Conservation (phyloP, 2,113 vertebrate species). For the Aspidoscelis tigris region DNA sequence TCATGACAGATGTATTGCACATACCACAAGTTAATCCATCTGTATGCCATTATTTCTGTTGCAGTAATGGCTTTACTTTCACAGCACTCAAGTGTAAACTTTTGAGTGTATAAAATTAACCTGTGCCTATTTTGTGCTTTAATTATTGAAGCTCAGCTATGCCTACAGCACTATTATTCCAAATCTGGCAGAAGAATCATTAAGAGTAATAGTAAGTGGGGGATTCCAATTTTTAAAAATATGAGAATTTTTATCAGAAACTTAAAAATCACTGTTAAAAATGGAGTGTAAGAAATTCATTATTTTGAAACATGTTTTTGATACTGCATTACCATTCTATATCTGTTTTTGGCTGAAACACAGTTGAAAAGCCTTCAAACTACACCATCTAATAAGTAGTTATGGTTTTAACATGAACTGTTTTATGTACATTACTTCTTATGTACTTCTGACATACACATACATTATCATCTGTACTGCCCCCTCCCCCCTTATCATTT, state of each 20-base stretch:
- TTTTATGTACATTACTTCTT: background rate
- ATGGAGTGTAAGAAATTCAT: background rate
- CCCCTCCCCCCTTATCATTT: background rate
- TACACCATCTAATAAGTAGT: background rate
- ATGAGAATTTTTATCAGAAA: background rate
- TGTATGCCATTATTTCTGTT: conserved; percentile 18
- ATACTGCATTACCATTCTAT: background rate
- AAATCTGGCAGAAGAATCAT: background rate
- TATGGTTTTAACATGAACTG: background rate
- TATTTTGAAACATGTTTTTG: too few species aligned
- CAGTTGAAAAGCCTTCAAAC: conserved; percentile 10
- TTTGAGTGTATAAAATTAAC: conserved; percentile 15
- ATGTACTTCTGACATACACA: conserved; percentile 6
- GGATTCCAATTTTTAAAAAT: background rate
- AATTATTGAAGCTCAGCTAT: background rate
- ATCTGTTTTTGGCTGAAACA: background rate
- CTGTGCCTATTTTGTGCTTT: background rate
- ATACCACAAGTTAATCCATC: conserved; percentile 36
- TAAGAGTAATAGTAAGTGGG: background rate
- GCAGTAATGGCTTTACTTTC: background rate
- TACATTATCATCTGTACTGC: conserved; percentile 1
- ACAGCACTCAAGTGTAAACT: background rate
- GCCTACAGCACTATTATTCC: background rate
- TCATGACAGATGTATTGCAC: background rate
- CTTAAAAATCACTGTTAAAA: background rate